Percentiles rank a stretch among this genome's conserved stretches.
Conservation (phyloP, 2,113 vertebrate genomes). For the Anoura caudifer region DNA sequence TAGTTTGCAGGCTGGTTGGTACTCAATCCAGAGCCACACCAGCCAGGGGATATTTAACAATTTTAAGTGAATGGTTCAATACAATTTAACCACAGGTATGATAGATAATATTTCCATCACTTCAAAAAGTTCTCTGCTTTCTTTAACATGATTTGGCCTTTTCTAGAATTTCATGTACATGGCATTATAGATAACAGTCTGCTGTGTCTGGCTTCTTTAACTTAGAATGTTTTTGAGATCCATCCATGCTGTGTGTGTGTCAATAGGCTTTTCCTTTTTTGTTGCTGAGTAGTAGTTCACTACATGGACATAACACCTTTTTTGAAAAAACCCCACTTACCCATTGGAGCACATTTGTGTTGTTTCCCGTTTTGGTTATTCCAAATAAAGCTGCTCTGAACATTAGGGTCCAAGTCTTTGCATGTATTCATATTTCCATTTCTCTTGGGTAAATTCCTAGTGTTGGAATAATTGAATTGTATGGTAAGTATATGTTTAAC, state of each 20-base stretch:
- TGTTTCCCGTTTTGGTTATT: not conserved
- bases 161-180: not conserved
- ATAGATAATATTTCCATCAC: not conserved
- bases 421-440: conserved; percentile 4
- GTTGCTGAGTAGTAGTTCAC: not conserved
- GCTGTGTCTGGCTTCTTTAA: not conserved
- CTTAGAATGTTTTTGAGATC: not conserved
- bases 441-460: not conserved
- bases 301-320: not conserved
- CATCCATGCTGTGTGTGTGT: not conserved
- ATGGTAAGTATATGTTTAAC: not conserved
- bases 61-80: not conserved
- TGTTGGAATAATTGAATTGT: not conserved
- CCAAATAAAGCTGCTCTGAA: not conserved
- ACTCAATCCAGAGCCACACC: too few species aligned
- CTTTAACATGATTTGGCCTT: not conserved
- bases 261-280: not conserved
- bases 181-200: not conserved
- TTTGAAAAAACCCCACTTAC: not conserved
- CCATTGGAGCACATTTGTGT: not conserved
- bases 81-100: not conserved
- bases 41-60: not conserved
- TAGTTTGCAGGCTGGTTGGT: too few species aligned
- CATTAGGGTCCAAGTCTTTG: not conserved
- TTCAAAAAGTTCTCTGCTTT: not conserved